Percentiles rank a stretch among this genome's conserved stretches.
Conservation (phyloP, 2,797 vertebrate genomes). For the Enteromius paludinosus region DNA sequence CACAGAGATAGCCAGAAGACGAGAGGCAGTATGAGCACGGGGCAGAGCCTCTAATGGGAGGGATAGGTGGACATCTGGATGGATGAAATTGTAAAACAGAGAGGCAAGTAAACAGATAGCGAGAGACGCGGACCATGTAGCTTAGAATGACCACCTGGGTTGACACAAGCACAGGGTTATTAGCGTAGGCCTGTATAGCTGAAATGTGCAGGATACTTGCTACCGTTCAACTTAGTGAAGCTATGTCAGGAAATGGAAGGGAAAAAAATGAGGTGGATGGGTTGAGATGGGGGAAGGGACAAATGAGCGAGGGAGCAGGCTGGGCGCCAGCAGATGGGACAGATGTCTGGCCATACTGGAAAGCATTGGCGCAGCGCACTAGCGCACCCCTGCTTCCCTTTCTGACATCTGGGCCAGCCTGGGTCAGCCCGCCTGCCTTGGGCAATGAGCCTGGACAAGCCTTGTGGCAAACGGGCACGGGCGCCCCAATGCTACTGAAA, state of each 20-base stretch:
- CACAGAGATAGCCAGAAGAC: conserved; percentile 77
- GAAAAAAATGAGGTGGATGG: conserved; percentile 13
- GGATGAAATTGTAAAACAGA: conserved; percentile 77
- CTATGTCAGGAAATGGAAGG: conserved; percentile 29
- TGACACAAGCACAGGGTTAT: neutral
- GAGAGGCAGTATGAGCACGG: conserved; percentile 70
- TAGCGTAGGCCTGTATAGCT: neutral
- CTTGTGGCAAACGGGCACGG: conserved; percentile 87
- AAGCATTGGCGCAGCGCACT: conserved; percentile 88
- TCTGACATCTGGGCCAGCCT: conserved; percentile 95
- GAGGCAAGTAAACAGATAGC: conserved; percentile 79
- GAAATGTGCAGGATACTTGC: neutral
- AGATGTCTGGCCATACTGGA: conserved; percentile 97
- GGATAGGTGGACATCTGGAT: conserved; percentile 84
- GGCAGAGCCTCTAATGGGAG: conserved; percentile 78
- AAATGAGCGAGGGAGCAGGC: conserved; percentile 72
- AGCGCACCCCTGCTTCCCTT: conserved; percentile 84
- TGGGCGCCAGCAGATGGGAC: conserved; percentile 93
- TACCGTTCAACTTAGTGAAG: conserved; percentile 10
- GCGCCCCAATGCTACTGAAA: conserved; percentile 89
- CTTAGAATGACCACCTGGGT: conserved; percentile 20
- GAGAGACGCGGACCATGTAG: conserved; percentile 68
- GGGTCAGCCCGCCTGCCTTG: conserved; percentile 87
- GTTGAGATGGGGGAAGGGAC: conserved; percentile 58
- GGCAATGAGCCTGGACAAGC: conserved; percentile 90